phyloP scores from a whole-genome alignment of 2,113 vertebrate genomes.

The Hypanus sabinus region DNA sequence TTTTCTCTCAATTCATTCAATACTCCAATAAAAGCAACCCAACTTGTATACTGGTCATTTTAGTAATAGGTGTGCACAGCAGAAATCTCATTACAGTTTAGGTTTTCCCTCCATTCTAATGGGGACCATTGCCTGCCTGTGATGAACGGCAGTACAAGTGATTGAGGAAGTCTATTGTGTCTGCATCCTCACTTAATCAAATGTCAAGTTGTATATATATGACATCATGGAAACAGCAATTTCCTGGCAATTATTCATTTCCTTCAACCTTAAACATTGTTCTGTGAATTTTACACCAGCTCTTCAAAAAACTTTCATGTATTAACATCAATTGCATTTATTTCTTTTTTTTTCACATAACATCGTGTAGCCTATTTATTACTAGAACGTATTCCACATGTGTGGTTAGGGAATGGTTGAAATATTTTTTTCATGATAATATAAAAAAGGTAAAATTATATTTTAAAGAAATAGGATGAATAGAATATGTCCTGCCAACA shows the following conservation, averaged over 20 bases:
- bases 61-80: not conserved
- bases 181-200: conserved; percentile 10
- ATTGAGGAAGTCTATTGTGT: conserved; percentile 4
- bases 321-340: not conserved
- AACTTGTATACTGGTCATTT: not conserved
- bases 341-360: not conserved
- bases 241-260: conserved; percentile 30
- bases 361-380: not conserved
- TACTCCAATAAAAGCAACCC: not conserved
- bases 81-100: not conserved
- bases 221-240: not conserved
- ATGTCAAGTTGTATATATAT: not conserved
- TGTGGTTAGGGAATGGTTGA: conserved; percentile 20
- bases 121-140: not conserved
- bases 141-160: not conserved
- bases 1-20: not conserved
- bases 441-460: conserved; percentile 31
- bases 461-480: conserved; percentile 20
- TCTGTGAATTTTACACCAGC: not conserved
- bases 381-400: conserved; percentile 5
- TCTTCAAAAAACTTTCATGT: not conserved
- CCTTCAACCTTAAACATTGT: not conserved
- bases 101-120: not conserved
- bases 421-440: conserved; percentile 27
- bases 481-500: conserved; percentile 33